A percentile compares a stretch with the other conserved stretches of the same genome.
Conservation (phyloP, 2,888 invertebrate genomes). For the Bugula neritina region DNA sequence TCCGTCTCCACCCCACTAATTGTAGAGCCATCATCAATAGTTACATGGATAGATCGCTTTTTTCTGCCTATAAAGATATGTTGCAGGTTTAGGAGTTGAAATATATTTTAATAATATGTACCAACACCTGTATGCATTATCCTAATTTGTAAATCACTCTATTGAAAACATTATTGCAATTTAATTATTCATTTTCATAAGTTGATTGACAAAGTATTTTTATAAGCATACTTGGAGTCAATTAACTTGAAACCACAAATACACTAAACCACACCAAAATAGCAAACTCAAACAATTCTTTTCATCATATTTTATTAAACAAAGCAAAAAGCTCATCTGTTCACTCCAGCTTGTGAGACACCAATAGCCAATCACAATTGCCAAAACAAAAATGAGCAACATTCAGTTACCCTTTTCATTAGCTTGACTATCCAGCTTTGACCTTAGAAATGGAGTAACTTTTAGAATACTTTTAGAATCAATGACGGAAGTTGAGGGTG, state of each 20-base stretch:
- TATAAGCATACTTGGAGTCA: no score
- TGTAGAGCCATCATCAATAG: constrained; percentile 4
- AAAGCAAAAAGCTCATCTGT: not conserved
- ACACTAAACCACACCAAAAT: no score
- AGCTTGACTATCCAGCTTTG: not conserved
- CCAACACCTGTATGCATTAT: no score
- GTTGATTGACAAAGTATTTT: no score
- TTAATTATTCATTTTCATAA: no score
- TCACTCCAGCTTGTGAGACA: not conserved
- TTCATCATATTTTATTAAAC: not conserved
- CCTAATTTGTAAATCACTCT: no score
- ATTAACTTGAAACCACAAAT: no score
- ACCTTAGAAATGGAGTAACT: constrained; percentile 22
- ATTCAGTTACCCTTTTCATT: constrained; percentile 1
- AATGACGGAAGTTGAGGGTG: not conserved
- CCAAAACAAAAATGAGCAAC: no score
- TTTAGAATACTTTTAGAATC: constrained; percentile 24
- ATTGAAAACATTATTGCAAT: no score
- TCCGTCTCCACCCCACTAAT: not conserved
- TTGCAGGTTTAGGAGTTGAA: no score
- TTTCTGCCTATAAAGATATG: not conserved
- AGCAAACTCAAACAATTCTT: no score
- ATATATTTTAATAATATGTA: no score
- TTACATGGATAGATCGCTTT: not conserved
- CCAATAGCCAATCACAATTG: not conserved